Percentiles rank a stretch among this genome's conserved stretches.
These are phyloP conservation scores for Heliconius cydno DNA, from an alignment of 2,888 invertebrate genomes.

Conservation along the genomic window DNA sequence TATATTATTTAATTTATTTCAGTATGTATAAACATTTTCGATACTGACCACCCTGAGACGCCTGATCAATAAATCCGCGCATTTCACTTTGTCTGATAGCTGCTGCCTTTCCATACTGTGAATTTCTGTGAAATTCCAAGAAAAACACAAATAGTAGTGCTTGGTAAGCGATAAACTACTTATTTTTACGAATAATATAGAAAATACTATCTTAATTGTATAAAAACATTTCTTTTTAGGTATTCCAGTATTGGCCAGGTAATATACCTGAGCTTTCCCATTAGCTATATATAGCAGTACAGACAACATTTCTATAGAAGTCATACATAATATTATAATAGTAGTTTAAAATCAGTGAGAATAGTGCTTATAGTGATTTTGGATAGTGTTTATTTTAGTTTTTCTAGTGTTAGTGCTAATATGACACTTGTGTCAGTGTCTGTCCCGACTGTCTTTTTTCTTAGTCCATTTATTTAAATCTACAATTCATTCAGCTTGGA, in stretches of 20 bases:
- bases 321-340: background rate
- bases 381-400: background rate
- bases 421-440: background rate
- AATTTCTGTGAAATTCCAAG: background rate
- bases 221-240: slow-evolving; percentile 17
- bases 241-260: slow-evolving; percentile 11
- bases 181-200: slow-evolving; percentile 12
- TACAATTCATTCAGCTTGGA: background rate
- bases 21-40: background rate
- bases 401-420: background rate
- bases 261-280: slow-evolving; percentile 9
- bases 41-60: slow-evolving; percentile 3
- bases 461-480: slow-evolving; percentile 3
- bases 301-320: background rate
- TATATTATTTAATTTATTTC: background rate
- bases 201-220: background rate
- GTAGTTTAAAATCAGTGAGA: slow-evolving; percentile 19
- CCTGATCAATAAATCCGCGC: slow-evolving; percentile 21
- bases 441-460: background rate
- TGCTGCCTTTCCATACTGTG: background rate
- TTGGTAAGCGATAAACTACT: background rate
- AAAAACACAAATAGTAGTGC: background rate
- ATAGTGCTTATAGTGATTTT: slow-evolving; percentile 25
- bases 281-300: background rate
- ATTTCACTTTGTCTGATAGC: background rate